phyloP scores from a whole-genome alignment of 2,888 invertebrate genomes.

The Pinctada fucata region DNA sequence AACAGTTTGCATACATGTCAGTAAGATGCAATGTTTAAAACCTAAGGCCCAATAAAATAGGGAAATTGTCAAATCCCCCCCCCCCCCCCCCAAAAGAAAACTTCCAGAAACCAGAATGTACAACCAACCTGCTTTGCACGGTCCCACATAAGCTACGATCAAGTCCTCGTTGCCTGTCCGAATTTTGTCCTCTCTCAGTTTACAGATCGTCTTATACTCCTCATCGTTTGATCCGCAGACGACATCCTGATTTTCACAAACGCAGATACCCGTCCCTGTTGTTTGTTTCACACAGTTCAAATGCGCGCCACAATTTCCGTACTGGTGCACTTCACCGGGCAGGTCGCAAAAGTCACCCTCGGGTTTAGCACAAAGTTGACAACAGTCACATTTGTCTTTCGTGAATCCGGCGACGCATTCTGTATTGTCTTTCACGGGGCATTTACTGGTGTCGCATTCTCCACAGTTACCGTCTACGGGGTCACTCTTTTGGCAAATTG shows the following conservation, averaged over 20 bases:
- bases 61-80: no score
- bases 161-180: constrained; percentile 4
- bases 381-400: constrained; percentile 26
- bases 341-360: constrained; percentile 26
- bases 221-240: constrained; percentile 28
- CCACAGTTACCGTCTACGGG: constrained; percentile 6
- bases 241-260: constrained; percentile 19
- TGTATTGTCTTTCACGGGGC: constrained; percentile 5
- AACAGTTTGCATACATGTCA: no score
- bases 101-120: no score
- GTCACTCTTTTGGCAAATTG: no score
- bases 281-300: constrained; percentile 12
- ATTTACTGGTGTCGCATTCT: constrained; percentile 18
- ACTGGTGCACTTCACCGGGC: neutral
- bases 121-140: constrained; percentile 6
- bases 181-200: constrained; percentile 21
- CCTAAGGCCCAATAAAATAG: no score
- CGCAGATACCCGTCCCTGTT: constrained; percentile 9
- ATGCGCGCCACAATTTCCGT: constrained; percentile 27
- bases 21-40: no score
- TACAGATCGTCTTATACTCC: constrained; percentile 22
- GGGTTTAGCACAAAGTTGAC: constrained; percentile 18
- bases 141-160: constrained; percentile 18
- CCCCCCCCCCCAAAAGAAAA: no score
- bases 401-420: constrained; percentile 23